Evolutionary conservation across 1,140 invertebrate genomes (phyloP), one percentile per base, ranked within the genome.

Genomic region (Halictus rubicundus): DNA sequence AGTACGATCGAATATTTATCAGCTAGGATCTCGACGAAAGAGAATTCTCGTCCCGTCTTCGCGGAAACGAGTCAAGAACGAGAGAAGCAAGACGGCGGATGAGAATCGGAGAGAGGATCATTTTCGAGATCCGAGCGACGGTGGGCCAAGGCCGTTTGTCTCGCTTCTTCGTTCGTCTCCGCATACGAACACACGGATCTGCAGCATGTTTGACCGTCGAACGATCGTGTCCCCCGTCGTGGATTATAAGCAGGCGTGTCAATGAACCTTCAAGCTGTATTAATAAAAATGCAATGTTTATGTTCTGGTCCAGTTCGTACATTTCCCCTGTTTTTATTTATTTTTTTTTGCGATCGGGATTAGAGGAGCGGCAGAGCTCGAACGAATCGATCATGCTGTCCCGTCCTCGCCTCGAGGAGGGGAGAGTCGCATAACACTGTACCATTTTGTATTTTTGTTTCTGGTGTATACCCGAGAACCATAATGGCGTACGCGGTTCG

Each of bases 271-370:
- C 68, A 78, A 72, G 82, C 46, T 89, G 83, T 89, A 88, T 84
- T 85, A 90, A 89, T 89, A 88, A 89, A 78, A 89, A 89, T 87
- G 84, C 82, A 89, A 78, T 88, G 83, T 85, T 89, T 88, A 88
- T 80, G 86, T 88, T 90, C 64, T 88, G 78, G 81, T 85, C 75
- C 80, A 73, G 65, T 84, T 89, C 68, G 78, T 89, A 83, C 86
- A 89, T 88, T 89, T 88, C 82, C 76, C 78, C 81, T 69, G 80
- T 68, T 85, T 74, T 84, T 84, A 75, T 63, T 52, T 23, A 12
- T 60, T 61, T 25, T 46, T 80, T 63, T 9, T 57, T 9, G n/a
- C 54, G 21, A 6, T 7, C 54, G 21, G 54, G 19, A n/a, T 8
- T 21, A 52, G 49, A 52, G 49, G 19, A 21, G 49, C 16, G 5